These are phyloP conservation scores for Egretta garzetta DNA, from an alignment of 2,113 vertebrate species.

Conservation along the genomic window DNA sequence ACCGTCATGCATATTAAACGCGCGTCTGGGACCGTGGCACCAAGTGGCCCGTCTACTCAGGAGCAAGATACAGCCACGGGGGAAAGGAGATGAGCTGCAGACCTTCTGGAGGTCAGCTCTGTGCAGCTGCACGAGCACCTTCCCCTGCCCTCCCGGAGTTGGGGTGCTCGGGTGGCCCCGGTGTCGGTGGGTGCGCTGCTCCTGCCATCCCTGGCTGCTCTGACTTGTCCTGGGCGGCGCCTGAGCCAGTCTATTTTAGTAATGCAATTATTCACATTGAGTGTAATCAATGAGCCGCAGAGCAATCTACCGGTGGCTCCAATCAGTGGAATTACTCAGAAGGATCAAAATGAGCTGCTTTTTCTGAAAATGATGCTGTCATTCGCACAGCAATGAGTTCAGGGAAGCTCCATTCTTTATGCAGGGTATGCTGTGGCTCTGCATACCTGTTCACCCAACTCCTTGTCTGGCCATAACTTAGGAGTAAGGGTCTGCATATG, in stretches of 20 bases:
- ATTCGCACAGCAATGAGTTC: background rate
- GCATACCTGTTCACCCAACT: background rate
- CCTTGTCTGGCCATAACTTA: background rate
- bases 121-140: background rate
- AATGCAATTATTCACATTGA: slow-evolving; percentile 8
- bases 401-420: background rate
- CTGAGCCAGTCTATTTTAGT: background rate
- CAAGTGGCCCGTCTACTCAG: background rate
- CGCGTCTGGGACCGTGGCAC: background rate
- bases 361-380: slow-evolving; percentile 2
- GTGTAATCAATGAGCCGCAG: slow-evolving; percentile 6
- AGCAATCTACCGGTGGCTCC: slow-evolving; percentile 17
- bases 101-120: background rate
- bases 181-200: background rate
- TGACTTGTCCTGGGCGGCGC: background rate
- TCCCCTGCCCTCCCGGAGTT: background rate
- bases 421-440: background rate
- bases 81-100: background rate
- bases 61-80: background rate
- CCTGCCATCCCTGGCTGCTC: background rate
- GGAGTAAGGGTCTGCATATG: background rate
- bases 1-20: slow-evolving; percentile 13
- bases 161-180: background rate
- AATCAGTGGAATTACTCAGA: slow-evolving; percentile 38
- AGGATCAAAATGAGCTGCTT: slow-evolving; percentile 12